Evolutionary conservation across 2,113 vertebrate species (phyloP).

Genomic region (Oostethus manadensis): DNA sequence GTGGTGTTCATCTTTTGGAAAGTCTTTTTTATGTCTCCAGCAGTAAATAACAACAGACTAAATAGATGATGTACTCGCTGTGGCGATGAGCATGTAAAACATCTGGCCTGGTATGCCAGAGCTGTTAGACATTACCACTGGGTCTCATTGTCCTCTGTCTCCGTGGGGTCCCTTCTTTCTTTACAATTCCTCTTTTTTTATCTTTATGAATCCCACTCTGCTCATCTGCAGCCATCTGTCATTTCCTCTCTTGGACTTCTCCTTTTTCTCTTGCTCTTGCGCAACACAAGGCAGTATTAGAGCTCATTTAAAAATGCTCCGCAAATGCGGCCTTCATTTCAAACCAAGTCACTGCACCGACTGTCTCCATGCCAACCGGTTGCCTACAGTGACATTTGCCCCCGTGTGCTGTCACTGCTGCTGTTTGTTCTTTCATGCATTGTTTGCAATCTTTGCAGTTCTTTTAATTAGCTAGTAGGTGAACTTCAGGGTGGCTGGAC

Average conservation of each 20-base stretch:
- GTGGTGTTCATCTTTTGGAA: too few species aligned
- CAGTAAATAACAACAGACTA: too few species aligned
- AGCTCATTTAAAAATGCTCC: conserved; percentile 20
- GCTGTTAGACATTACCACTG: conserved; percentile 29
- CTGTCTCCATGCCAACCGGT: conserved; percentile 19
- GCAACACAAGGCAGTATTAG: conserved; percentile 24
- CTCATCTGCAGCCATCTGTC: conserved; percentile 21
- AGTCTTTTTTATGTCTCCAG: too few species aligned
- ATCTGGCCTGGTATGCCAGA: conserved; percentile 1
- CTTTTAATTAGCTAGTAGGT: conserved; percentile 8
- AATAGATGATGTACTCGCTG: too few species aligned
- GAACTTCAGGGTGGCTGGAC: not conserved
- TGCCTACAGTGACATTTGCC: conserved; percentile 22
- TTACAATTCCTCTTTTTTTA: conserved; percentile 7
- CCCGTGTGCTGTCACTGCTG: conserved; percentile 4
- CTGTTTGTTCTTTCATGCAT: conserved; percentile 14
- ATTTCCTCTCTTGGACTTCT: conserved; percentile 7
- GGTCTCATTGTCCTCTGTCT: conserved; percentile 22
- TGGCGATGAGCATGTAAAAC: too few species aligned
- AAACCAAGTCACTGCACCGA: too few species aligned
- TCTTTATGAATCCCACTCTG: conserved; percentile 25
- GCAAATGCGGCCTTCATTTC: too few species aligned
- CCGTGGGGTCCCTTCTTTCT: not conserved
- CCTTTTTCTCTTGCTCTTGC: conserved; percentile 23
- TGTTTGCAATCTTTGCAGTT: conserved; percentile 4